Base-by-base conservation (phyloP, 2,888 invertebrate species). In the Ectemnius lituratus region DNA sequence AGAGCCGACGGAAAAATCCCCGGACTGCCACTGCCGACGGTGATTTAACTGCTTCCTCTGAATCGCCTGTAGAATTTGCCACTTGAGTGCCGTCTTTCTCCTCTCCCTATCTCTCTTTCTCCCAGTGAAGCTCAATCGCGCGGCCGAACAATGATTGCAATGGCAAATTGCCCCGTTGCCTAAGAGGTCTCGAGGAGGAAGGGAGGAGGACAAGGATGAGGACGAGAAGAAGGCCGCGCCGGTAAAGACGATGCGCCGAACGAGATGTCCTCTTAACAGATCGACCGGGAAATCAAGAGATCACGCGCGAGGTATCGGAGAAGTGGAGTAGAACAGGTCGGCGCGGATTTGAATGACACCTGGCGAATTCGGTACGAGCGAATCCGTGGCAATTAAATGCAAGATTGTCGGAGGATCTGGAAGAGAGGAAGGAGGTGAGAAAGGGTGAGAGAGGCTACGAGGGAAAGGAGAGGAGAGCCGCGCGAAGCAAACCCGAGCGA, bases 401-500 rank as follows among this genome's bases (percentile, higher is more conserved):
- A 11, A 4, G 37, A 37, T 11, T 8, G 1, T 37, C 37, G 0
- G 37, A 4, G 37, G 37, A 37, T 37, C 0, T 37, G 37, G 8
- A 37, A 6, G 37, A 11, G 8, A 37, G 37, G 37, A 37, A 16
- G 45, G 37, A 14, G 47, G 46, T 18, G 37, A 13, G n/a, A 46
- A 13, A 11, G 20, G 28, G 56, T 11, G 13, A 37, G 27, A 13
- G 18, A 27, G 20, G 56, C 5, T 16, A 23, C 23, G 47, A 61
- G 46, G 11, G 11, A 37, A 23, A 8, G 23, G 18, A 8, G 46
- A n/a, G 20, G 57, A 64, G 27, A 57, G 45, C n/a, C 18, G 20
- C 20, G 49, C 18, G 28, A 27, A 64, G 45, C 59, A 11, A 47
- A 70, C 16, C 47, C 16, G 59, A 56, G 18, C 6, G 49, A 67